phyloP scores from a whole-genome alignment of 2,888 invertebrate genomes.

The Autographa pulchrina region DNA sequence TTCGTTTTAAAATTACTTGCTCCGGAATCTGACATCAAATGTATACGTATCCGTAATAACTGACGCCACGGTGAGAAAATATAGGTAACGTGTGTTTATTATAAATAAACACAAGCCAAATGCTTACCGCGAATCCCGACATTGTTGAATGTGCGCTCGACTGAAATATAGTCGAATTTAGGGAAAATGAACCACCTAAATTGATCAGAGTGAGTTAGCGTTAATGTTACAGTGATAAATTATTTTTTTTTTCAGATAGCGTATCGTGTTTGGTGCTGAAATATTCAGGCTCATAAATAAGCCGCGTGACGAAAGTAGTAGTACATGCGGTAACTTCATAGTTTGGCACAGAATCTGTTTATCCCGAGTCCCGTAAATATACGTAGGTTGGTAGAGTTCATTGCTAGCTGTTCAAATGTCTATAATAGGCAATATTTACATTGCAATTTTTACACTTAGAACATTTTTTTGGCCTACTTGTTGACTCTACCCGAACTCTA shows the following conservation, averaged over 20 bases:
- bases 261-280: conserved; percentile 7
- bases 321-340: conserved; percentile 67
- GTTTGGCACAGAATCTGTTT: conserved; percentile 79
- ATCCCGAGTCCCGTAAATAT: conserved; percentile 74
- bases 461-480: conserved; percentile 5
- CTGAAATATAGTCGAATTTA: conserved; percentile 22
- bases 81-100: conserved; percentile 18
- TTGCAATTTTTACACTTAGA: background rate
- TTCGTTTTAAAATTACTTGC: conserved; percentile 73
- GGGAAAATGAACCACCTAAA: background rate
- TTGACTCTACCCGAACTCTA: conserved; percentile 6
- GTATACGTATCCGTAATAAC: conserved; percentile 57
- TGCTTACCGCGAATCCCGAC: conserved; percentile 20
- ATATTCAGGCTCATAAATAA: conserved; percentile 32
- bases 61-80: conserved; percentile 42
- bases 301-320: conserved; percentile 68
- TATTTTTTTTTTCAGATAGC: background rate
- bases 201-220: conserved; percentile 3
- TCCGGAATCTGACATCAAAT: conserved; percentile 62
- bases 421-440: conserved; percentile 45
- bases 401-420: conserved; percentile 59
- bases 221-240: background rate
- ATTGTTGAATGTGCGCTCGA: conserved; percentile 5
- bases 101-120: conserved; percentile 36
- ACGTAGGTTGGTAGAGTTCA: conserved; percentile 75